phyloP scores from a whole-genome alignment of 2,888 invertebrate genomes.

The Rhaphigaster nebulosa region DNA sequence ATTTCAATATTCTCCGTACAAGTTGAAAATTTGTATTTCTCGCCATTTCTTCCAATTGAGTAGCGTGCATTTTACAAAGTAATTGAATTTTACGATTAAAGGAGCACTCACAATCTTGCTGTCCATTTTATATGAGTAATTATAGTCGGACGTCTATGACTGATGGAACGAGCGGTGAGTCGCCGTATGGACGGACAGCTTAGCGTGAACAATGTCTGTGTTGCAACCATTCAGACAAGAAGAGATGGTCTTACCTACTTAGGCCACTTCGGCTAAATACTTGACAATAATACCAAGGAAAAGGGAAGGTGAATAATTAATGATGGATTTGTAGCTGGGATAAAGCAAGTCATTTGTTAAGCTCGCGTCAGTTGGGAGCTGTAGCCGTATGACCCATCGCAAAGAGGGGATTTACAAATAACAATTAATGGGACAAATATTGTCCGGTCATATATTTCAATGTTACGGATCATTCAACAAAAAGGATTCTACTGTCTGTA shows the following conservation, averaged over 20 bases:
- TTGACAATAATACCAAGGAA: constrained; percentile 51
- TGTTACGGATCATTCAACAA: background rate
- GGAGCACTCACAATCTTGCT: background rate
- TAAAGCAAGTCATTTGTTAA: constrained; percentile 51
- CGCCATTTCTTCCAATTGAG: background rate
- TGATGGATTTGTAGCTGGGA: constrained; percentile 53
- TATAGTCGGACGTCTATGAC: background rate
- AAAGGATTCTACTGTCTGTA: background rate
- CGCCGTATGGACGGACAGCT: constrained; percentile 43
- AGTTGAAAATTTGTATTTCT: too few relatives aligned
- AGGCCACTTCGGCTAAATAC: constrained; percentile 32
- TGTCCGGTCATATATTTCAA: constrained; percentile 5
- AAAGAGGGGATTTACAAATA: constrained; percentile 34
- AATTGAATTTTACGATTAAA: background rate
- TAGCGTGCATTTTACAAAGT: background rate
- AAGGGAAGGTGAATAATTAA: constrained; percentile 56
- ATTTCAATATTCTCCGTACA: too few relatives aligned
- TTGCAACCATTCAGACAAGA: background rate
- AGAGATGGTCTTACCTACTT: background rate
- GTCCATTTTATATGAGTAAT: background rate
- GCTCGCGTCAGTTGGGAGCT: constrained; percentile 43
- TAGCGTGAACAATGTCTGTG: background rate
- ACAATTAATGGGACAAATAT: constrained; percentile 25
- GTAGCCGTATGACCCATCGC: constrained; percentile 24
- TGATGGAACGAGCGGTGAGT: constrained; percentile 1